Percentiles rank a stretch among this genome's conserved stretches.
phyloP scores from a whole-genome alignment of 2,888 invertebrate genomes.

The Pristionchus arcanus region DNA sequence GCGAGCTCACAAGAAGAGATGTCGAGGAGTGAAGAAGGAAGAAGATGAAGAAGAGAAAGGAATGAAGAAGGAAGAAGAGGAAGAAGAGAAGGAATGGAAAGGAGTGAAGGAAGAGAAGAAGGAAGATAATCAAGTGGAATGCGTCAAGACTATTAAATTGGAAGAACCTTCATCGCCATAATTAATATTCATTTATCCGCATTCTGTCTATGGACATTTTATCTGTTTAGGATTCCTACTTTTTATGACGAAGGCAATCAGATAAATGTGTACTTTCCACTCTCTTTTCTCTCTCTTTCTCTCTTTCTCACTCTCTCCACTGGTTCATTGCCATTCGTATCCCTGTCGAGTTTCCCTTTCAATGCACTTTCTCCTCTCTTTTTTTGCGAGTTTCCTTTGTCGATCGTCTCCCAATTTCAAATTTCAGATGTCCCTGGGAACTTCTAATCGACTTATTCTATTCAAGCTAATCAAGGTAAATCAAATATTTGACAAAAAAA shows the following conservation, averaged over 20 bases:
- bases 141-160: constrained; percentile 5
- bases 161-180: constrained; percentile 15
- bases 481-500: too few species aligned
- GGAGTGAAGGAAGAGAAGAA: neutral
- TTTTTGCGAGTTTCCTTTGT: neutral
- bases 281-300: constrained; percentile 15
- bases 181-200: neutral
- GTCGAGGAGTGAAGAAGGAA: neutral
- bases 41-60: constrained; percentile 28
- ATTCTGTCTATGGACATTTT: neutral
- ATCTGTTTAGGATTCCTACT: neutral
- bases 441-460: constrained; percentile 7
- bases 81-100: neutral
- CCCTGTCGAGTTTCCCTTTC: neutral
- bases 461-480: constrained; percentile 31
- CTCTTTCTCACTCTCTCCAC: constrained; percentile 2
- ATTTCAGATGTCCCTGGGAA: constrained; percentile 21
- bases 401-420: neutral
- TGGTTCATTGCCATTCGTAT: constrained; percentile 3
- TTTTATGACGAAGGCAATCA: neutral
- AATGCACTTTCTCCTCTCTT: neutral
- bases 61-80: constrained; percentile 3
- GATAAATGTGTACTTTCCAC: constrained; percentile 33
- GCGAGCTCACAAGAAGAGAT: constrained; percentile 54
- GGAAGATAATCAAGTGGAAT: neutral